Evolutionary conservation across 2,797 vertebrate species (phyloP).

Genomic region (Aphelocoma californica): DNA sequence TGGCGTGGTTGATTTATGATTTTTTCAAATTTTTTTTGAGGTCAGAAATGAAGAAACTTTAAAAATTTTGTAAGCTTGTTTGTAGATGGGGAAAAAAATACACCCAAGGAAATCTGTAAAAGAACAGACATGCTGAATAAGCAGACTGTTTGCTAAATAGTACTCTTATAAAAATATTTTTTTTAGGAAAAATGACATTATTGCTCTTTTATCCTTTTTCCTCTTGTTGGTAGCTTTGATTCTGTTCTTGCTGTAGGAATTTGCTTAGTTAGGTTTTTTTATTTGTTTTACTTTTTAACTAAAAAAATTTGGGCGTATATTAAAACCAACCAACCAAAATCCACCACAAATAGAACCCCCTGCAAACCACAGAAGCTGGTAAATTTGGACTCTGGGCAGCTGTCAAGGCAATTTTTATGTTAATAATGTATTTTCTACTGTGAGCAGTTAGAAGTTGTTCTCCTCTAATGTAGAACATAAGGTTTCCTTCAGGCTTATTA

Average conservation of each 20-base stretch:
- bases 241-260: background rate
- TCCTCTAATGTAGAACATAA: background rate
- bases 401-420: background rate
- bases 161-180: background rate
- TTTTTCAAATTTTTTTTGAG: background rate
- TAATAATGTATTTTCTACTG: background rate
- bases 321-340: background rate
- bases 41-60: background rate
- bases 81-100: background rate
- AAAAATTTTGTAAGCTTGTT: background rate
- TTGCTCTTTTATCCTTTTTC: background rate
- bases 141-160: background rate
- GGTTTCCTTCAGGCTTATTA: background rate
- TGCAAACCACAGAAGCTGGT: background rate
- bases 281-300: background rate
- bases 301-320: background rate
- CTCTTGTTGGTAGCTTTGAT: background rate
- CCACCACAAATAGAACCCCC: accelerated
- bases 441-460: background rate
- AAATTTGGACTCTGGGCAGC: background rate
- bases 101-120: background rate
- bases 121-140: background rate
- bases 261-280: background rate
- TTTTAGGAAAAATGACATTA: background rate
- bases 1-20: background rate